These are phyloP conservation scores for Terrapene triunguis DNA, from an alignment of 2,113 vertebrate genomes.

Conservation along the genomic window DNA sequence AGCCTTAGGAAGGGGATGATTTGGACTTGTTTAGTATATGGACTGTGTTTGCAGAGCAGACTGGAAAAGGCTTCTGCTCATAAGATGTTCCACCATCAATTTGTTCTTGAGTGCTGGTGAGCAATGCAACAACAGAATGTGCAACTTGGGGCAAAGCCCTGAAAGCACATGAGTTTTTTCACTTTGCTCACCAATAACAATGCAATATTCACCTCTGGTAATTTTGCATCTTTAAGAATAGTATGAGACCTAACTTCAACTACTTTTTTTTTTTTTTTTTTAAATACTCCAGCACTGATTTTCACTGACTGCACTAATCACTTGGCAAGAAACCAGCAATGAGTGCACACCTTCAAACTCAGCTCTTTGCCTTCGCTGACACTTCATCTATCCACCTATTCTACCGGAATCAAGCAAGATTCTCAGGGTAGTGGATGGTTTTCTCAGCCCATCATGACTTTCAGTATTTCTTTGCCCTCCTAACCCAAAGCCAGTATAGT, in stretches of 20 bases:
- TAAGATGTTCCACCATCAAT: neutral
- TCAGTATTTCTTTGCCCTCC: neutral
- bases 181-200: neutral
- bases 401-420: neutral
- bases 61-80: neutral
- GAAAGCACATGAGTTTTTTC: neutral
- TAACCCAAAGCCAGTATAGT: neutral
- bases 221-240: neutral
- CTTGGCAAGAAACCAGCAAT: neutral
- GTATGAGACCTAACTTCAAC: rapidly evolving
- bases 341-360: neutral
- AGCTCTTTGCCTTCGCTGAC: neutral
- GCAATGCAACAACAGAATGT: neutral
- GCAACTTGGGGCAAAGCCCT: neutral
- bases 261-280: too few species aligned
- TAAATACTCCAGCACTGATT: neutral
- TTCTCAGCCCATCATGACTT: neutral
- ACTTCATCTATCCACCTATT: neutral
- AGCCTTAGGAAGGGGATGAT: neutral
- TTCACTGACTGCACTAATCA: neutral
- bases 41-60: neutral
- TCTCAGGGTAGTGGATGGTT: neutral
- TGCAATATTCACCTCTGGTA: neutral
- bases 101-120: neutral
- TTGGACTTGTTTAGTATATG: neutral